These are phyloP conservation scores for Acanthis flammea DNA, from an alignment of 2,797 vertebrate species.

Conservation along the genomic window DNA sequence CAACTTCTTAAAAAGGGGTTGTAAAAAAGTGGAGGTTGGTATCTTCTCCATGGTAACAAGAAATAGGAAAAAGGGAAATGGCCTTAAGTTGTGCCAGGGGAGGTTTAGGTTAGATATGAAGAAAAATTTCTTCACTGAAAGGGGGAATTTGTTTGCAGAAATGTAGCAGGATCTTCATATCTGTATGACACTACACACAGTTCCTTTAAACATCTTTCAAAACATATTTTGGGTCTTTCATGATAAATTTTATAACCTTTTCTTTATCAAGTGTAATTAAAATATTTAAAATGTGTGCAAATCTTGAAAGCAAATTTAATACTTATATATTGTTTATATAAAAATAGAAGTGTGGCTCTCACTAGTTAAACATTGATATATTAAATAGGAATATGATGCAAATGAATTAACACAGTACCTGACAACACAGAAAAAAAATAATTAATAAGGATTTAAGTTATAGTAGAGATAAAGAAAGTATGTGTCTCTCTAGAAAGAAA, in stretches of 20 bases:
- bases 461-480: background rate
- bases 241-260: background rate
- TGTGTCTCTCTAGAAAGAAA: background rate
- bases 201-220: background rate
- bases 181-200: background rate
- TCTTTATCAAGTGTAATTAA: background rate
- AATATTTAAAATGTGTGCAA: background rate
- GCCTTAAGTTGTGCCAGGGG: background rate
- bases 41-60: background rate
- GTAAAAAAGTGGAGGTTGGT: accelerated
- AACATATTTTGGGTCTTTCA: background rate
- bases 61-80: background rate
- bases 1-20: background rate
- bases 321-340: background rate
- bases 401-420: background rate
- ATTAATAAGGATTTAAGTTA: background rate
- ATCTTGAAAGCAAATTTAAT: background rate
- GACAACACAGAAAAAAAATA: background rate
- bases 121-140: background rate
- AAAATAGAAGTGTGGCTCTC: background rate
- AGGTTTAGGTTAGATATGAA: background rate
- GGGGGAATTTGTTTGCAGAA: background rate
- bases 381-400: background rate
- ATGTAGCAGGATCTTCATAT: background rate
- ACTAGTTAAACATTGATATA: background rate